A percentile compares a stretch with the other conserved stretches of the same genome.
phyloP scores from a whole-genome alignment of 2,797 vertebrate genomes.

The Enoplosus armatus region DNA sequence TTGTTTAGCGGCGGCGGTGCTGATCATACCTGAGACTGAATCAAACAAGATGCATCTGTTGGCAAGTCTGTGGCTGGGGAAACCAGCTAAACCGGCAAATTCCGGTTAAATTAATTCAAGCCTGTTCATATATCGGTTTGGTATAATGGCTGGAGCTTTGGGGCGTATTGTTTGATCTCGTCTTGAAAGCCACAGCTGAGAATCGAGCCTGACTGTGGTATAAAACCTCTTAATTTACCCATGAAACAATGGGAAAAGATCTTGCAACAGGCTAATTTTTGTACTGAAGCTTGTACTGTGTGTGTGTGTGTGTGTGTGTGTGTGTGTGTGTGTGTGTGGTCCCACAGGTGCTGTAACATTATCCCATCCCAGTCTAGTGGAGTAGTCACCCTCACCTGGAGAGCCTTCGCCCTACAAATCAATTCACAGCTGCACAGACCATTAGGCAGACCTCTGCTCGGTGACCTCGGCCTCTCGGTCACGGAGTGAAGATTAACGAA shows the following conservation, averaged over 20 bases:
- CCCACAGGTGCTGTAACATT: constrained; percentile 58
- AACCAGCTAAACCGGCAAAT: constrained; percentile 23
- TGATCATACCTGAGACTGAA: constrained; percentile 52
- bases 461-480: constrained; percentile 2
- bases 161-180: background rate
- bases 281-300: constrained; percentile 10
- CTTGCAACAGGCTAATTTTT: background rate
- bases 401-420: constrained; percentile 47
- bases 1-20: constrained; percentile 35
- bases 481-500: background rate
- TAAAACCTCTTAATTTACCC: constrained; percentile 16
- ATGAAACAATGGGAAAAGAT: background rate
- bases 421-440: constrained; percentile 62
- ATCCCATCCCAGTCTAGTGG: constrained; percentile 22
- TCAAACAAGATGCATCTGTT: constrained; percentile 61
- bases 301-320: constrained; percentile 27
- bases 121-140: constrained; percentile 28
- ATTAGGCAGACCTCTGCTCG: constrained; percentile 38
- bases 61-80: constrained; percentile 36
- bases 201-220: background rate
- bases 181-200: constrained; percentile 4
- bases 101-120: constrained; percentile 39
- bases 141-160: constrained; percentile 9
- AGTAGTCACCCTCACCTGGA: constrained; percentile 61
- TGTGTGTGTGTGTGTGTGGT: constrained; percentile 44